A percentile compares a stretch with the other conserved stretches of the same genome.
Evolutionary conservation across 37 sponge, comb jelly and placozoan species (phyloP).

Genomic region (Geodia barretti): DNA sequence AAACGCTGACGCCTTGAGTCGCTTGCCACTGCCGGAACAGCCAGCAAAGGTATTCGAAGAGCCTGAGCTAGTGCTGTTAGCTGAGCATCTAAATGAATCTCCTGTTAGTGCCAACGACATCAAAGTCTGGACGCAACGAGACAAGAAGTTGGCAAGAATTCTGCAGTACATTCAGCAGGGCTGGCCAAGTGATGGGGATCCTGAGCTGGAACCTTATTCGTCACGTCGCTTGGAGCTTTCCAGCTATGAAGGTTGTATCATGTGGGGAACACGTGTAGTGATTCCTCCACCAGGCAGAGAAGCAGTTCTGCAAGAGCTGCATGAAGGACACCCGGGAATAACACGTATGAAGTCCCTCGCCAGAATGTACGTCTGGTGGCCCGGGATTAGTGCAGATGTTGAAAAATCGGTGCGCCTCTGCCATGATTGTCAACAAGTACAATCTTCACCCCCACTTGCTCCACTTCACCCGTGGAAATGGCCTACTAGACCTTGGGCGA

Average conservation of each 20-base stretch:
- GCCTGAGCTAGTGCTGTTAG: too few relatives aligned
- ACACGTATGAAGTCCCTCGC: conserved; percentile 8
- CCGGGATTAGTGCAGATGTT: conserved; percentile 16
- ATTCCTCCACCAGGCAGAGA: conserved; percentile 7
- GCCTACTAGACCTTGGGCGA: conserved; percentile 26
- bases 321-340: conserved; percentile 14
- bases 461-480: conserved; percentile 30
- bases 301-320: conserved; percentile 6
- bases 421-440: conserved; percentile 15
- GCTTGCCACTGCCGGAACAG: too few relatives aligned
- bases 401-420: conserved; percentile 4
- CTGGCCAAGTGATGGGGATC: too few relatives aligned
- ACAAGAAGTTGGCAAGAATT: too few relatives aligned
- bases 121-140: too few relatives aligned
- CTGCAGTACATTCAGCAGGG: too few relatives aligned
- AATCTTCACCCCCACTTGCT: background rate
- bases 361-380: conserved; percentile 14
- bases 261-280: conserved; percentile 22
- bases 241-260: background rate
- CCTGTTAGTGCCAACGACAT: too few relatives aligned
- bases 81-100: too few relatives aligned
- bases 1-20: too few relatives aligned
- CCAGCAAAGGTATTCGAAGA: too few relatives aligned
- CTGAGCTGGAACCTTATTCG: too few relatives aligned
- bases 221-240: too few relatives aligned